Base-by-base conservation (phyloP, 2,797 vertebrate genomes). In the Leuciscus waleckii region DNA sequence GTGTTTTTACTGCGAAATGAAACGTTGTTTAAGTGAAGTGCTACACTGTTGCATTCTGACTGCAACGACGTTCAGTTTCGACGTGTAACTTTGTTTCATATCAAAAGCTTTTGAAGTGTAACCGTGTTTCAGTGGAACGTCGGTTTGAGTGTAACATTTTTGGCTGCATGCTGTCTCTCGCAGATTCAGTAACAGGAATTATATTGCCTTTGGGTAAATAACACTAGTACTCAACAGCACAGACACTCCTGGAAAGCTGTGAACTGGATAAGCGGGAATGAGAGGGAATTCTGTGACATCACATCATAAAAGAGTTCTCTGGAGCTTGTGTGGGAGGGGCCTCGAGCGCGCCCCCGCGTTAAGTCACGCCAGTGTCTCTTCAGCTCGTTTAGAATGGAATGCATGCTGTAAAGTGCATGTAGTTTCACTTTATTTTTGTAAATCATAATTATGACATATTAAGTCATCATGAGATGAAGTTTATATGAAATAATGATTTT, bases 221-320 rank as follows among this genome's bases (percentile, higher is more conserved):
- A 26, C 58, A 46, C 26, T 1, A 32, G 61, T 0, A 65, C 26
- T 16, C 37, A 1, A 16, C 46, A 49, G 46, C 5, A 71, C 19
- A 5, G 17, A 2, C 19, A 67, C 35, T 37, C 1, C 11, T 1
- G 54, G 7, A 63, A n/a, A 83, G 56, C 63, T 5, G 75, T 41
- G 46, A 69, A 79, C 67, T 61, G 75, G 82, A 58, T 56, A 51
- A 67, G 73, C 35, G 43, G 35, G 51, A 71, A 82, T 82, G 29
- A 79, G 67, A 86, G 79, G 79, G 86, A 85, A 77, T 76, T 88
- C 78, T 83, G 35, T 87, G 82, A 85, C 9, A 46, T 88, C 89
- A 85, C 9, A 46, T 88, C 89, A 87, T 74, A 37, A 56, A 41
- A 14, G 6, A 76, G 70, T 70, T 16, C 21, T 43, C 35, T 35